Base-by-base conservation (phyloP, 2,113 vertebrate genomes). In the Perca flavescens region DNA sequence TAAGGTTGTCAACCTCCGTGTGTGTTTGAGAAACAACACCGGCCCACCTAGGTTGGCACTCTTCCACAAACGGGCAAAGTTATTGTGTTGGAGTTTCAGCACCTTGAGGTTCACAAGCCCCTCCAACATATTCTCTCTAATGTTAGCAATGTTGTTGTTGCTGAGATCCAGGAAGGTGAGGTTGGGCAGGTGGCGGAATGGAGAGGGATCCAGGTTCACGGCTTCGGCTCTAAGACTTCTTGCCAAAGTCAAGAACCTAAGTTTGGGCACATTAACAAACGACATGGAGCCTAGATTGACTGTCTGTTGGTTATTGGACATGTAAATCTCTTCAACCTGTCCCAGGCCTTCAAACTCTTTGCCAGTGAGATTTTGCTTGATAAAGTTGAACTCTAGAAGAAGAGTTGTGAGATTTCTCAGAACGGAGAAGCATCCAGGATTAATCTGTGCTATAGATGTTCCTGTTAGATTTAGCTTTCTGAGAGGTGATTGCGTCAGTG, bases 101-200 rank as follows among this genome's bases (percentile, higher is more conserved):
- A 98, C 95, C 77, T 92, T 89, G 47, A 99, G 95, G 63, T 95
- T 93, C 43, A 81, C 70, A 25, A 99, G 96, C 43, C 95, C 96
- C n/a, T 94, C 88, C 28, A 99, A 89, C 52, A 96, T 21, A n/a
- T 89, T 95, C 0, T 87, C 91, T 2, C 92, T 94, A 66, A 99
- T 77, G 79, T 98, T 98, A 64, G 97, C 98, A 34, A 99, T 95
- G 75, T 99, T 99, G 88, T 99, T 99, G 92, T 99, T 98, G 86
- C 97, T 97, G 40, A 99, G 95, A 83, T 99, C 98, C 69, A 99
- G 88, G 57, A 95, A 0, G 17, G 93, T 95, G 73, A 99, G 93
- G 74, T 98, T 97, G 49, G 2, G 66, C 40, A 99, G 93, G 58
- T 75, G 86, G 21, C 46, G 88, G 83, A 99, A 99, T 12, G 97